phyloP scores from a whole-genome alignment of 1,140 invertebrate genomes.

The Anthonomus grandis region DNA sequence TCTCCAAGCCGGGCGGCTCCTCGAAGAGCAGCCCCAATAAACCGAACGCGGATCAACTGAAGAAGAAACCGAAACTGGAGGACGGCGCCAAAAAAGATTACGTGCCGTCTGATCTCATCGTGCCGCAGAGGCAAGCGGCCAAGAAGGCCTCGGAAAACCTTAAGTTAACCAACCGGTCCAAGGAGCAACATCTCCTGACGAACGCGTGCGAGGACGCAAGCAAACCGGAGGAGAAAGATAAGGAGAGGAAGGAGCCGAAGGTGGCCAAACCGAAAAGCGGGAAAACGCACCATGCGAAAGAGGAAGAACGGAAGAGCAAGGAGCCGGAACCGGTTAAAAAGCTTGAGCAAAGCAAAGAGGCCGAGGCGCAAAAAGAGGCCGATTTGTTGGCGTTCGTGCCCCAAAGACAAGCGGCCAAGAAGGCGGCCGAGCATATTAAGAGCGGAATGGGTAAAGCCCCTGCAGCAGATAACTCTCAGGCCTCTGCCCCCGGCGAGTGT shows the following conservation, averaged over 20 bases:
- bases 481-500: no score
- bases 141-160: conserved; percentile 88
- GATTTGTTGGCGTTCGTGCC: conserved; percentile 83
- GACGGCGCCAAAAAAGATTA: conserved; percentile 47
- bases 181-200: conserved; percentile 42
- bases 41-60: conserved; percentile 47
- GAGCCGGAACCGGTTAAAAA: conserved; percentile 17
- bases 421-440: conserved; percentile 85
- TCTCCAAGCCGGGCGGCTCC: conserved; percentile 51
- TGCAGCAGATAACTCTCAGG: no score
- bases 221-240: conserved; percentile 48
- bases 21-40: conserved; percentile 27
- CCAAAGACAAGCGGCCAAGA: conserved; percentile 85
- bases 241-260: conserved; percentile 32
- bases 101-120: conserved; percentile 74
- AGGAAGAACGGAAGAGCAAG: conserved; percentile 38
- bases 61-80: conserved; percentile 49
- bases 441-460: conserved; percentile 66
- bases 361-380: conserved; percentile 44
- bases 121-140: conserved; percentile 86
- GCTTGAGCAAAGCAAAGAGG: conserved; percentile 26
- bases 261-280: conserved; percentile 46
- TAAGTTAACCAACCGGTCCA: conserved; percentile 51
- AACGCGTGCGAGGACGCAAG: conserved; percentile 48
- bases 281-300: conserved; percentile 46